Evolutionary conservation across 1,140 invertebrate species (phyloP).

Genomic region (Holcopasites calliopsidis): DNA sequence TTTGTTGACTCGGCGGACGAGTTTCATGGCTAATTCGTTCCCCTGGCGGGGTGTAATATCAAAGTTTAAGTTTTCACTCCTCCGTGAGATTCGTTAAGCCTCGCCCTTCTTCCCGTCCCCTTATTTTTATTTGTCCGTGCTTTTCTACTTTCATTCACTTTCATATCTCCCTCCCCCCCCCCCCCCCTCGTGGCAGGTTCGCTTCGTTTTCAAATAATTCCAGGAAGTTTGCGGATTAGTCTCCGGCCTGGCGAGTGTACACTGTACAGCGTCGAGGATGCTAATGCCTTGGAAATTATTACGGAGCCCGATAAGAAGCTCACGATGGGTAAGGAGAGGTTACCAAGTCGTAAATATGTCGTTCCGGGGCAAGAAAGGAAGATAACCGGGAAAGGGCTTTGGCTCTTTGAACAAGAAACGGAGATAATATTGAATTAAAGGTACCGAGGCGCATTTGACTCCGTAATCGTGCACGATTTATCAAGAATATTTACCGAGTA

Average conservation of each 20-base stretch:
- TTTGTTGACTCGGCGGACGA: neutral
- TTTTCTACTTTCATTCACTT: neutral
- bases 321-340: neutral
- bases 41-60: neutral
- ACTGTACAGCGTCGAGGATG: too few species aligned
- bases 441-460: neutral
- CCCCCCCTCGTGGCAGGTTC: neutral
- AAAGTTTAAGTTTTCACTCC: constrained; percentile 10
- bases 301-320: neutral
- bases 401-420: neutral
- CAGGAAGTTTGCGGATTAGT: neutral
- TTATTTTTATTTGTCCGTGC: neutral
- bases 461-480: neutral
- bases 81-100: neutral
- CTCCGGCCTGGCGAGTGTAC: too few species aligned
- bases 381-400: neutral
- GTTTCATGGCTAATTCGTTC: constrained; percentile 24
- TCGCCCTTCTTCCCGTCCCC: neutral
- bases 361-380: neutral
- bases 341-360: constrained; percentile 3
- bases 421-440: neutral
- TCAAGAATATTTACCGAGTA: neutral
- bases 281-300: constrained; percentile 4
- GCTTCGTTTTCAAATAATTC: constrained; percentile 23
- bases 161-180: neutral